These are phyloP conservation scores for Cyphomyrus discorhynchus DNA, from an alignment of 2,113 vertebrate genomes.

Conservation along the genomic window DNA sequence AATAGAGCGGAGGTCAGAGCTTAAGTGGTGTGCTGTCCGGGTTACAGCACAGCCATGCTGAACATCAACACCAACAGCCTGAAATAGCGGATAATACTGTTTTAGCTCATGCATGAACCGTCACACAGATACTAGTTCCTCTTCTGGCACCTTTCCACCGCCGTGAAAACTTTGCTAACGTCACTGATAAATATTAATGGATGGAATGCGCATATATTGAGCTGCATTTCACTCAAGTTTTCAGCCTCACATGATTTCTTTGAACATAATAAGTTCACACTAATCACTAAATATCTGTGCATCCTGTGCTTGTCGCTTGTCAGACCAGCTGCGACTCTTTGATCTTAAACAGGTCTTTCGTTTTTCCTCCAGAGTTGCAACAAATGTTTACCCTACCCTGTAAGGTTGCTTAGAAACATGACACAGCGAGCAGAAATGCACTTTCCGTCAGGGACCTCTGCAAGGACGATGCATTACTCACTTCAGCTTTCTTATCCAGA, in stretches of 20 bases:
- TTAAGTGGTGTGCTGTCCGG: background rate
- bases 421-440: background rate
- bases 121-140: background rate
- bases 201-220: background rate
- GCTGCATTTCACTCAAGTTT: background rate
- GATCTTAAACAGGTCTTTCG: background rate
- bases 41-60: background rate
- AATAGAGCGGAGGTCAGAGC: background rate
- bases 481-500: background rate
- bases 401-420: conserved; percentile 10
- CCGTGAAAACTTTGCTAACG: background rate
- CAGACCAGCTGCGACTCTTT: background rate
- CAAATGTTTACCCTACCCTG: conserved; percentile 12
- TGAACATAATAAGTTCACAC: background rate
- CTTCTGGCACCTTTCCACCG: background rate
- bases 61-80: background rate
- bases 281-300: background rate
- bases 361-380: background rate
- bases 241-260: background rate
- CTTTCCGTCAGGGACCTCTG: background rate
- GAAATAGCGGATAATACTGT: background rate
- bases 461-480: background rate
- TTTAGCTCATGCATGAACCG: background rate
- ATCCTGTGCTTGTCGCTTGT: background rate
- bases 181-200: background rate